Evolutionary conservation across 2,113 vertebrate species (phyloP).

Genomic region (Okapia johnstoni): DNA sequence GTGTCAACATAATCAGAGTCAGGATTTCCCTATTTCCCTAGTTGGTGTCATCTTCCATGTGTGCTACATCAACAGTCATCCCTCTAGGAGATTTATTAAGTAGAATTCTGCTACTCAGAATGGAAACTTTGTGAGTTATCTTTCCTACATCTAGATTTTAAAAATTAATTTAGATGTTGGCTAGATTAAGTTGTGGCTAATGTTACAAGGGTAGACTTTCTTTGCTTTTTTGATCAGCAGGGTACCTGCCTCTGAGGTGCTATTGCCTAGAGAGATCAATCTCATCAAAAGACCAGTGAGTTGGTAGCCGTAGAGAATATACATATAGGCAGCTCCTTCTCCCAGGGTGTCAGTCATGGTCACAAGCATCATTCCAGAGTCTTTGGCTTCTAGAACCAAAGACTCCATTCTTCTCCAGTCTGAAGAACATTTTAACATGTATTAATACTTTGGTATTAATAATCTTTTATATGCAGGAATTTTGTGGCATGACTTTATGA

Average conservation of each 20-base stretch:
- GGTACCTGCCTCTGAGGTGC: conserved; percentile 44
- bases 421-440: conserved; percentile 78
- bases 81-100: conserved; percentile 29
- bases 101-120: conserved; percentile 59
- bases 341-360: background rate
- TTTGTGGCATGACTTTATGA: conserved; percentile 81
- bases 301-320: background rate
- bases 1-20: background rate
- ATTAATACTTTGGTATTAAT: conserved; percentile 60
- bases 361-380: conserved; percentile 48
- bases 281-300: background rate
- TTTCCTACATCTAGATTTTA: conserved; percentile 43
- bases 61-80: background rate
- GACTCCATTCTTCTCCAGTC: conserved; percentile 43
- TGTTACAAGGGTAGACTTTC: background rate
- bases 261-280: conserved; percentile 17
- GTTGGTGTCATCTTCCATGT: background rate
- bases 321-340: background rate
- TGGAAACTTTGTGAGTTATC: conserved; percentile 33
- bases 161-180: conserved; percentile 41
- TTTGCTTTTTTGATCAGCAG: conserved; percentile 45
- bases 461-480: conserved; percentile 78
- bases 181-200: conserved; percentile 45
- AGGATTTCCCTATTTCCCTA: background rate
- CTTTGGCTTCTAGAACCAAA: conserved; percentile 63